phyloP scores from a whole-genome alignment of 2,797 vertebrate species.

The Moxostoma hubbsi region DNA sequence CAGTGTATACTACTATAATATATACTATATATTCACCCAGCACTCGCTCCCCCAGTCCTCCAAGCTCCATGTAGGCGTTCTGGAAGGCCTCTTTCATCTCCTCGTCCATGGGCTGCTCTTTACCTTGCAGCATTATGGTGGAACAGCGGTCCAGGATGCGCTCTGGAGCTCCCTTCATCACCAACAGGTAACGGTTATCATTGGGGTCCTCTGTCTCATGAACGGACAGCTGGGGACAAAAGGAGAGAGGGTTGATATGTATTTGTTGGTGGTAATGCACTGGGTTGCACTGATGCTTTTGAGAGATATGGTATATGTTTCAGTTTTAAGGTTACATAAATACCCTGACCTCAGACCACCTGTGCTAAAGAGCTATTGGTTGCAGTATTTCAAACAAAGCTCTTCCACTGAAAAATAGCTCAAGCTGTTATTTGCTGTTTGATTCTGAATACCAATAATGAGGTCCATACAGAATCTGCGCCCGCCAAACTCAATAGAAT shows the following conservation, averaged over 20 bases:
- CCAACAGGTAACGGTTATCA: slow-evolving; percentile 90
- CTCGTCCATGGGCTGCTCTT: slow-evolving; percentile 89
- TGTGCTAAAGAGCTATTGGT: too few species aligned
- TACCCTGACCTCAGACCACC: too few species aligned
- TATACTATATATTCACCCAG: slow-evolving; percentile 74
- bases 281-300: neutral
- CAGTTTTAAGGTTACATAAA: neutral
- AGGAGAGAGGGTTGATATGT: neutral
- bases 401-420: too few species aligned
- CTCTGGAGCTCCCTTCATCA: slow-evolving; percentile 93
- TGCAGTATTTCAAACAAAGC: too few species aligned
- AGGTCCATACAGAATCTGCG: too few species aligned
- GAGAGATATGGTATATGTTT: neutral
- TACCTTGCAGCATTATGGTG: slow-evolving; percentile 89
- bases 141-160: slow-evolving; percentile 89
- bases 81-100: slow-evolving; percentile 91
- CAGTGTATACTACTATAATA: neutral
- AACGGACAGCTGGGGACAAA: slow-evolving; percentile 80
- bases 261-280: neutral
- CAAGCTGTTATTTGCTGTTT: too few species aligned
- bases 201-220: slow-evolving; percentile 89
- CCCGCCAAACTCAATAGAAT: too few species aligned
- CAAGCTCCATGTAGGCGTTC: slow-evolving; percentile 89
- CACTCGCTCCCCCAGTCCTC: slow-evolving; percentile 89
- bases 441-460: neutral